These are phyloP conservation scores for Odontothrips loti DNA, from an alignment of 2,888 invertebrate genomes.

Conservation along the genomic window DNA sequence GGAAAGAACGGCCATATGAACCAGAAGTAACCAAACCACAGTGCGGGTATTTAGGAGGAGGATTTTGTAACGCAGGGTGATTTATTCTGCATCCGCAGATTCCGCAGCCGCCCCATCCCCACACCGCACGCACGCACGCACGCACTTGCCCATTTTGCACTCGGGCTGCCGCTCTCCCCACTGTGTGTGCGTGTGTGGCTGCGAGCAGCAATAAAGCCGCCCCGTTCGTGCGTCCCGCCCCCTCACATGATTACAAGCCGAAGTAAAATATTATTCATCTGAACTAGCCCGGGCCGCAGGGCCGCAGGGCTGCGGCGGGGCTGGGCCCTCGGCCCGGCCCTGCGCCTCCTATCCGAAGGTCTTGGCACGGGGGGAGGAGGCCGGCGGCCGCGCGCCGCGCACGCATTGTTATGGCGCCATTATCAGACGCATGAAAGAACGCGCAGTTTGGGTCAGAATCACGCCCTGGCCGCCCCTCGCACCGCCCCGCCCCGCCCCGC, in stretches of 20 bases:
- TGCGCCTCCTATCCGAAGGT: not conserved
- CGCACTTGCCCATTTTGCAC: too few species aligned
- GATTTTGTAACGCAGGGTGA: too few species aligned
- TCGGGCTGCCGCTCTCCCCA: too few species aligned
- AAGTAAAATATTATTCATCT: slow-evolving; percentile 25
- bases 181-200: not conserved
- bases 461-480: not conserved
- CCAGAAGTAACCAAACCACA: too few species aligned
- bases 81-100: too few species aligned
- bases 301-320: not conserved
- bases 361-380: not conserved
- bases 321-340: not conserved
- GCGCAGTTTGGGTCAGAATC: slow-evolving; percentile 18
- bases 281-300: not conserved
- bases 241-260: slow-evolving; percentile 2
- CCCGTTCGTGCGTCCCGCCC: not conserved
- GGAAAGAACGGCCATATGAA: too few species aligned
- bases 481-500: not conserved
- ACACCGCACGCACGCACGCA: too few species aligned
- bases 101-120: too few species aligned
- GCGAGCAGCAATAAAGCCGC: not conserved
- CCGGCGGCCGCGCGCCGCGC: not conserved
- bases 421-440: slow-evolving; percentile 20
- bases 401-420: slow-evolving; percentile 19
- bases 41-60: too few species aligned